Evolutionary conservation across 2,888 invertebrate genomes (phyloP).

Genomic region (Pristionchus fissidentatus): DNA sequence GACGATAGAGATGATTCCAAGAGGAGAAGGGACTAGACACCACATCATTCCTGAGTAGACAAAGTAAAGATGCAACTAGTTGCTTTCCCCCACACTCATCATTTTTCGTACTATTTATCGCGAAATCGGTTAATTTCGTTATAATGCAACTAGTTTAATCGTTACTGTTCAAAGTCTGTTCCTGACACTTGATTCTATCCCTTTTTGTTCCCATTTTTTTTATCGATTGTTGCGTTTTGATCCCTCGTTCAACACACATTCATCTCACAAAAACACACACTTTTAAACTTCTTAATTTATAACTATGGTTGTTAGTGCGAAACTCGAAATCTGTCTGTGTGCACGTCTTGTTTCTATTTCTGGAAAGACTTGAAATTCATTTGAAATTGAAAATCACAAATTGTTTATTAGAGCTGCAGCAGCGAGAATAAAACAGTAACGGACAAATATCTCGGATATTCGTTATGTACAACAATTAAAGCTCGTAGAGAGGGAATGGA

Average conservation of each 20-base stretch:
- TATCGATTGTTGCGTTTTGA: slow-evolving; percentile 29
- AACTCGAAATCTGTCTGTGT: not conserved
- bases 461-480: slow-evolving; percentile 44
- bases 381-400: not conserved
- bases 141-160: too few relatives aligned
- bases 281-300: slow-evolving; percentile 25
- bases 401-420: slow-evolving; percentile 35
- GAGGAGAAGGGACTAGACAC: slow-evolving; percentile 47
- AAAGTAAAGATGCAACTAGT: too few relatives aligned
- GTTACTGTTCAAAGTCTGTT: too few relatives aligned
- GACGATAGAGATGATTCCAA: slow-evolving; percentile 55
- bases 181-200: not conserved
- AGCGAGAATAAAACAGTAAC: slow-evolving; percentile 3
- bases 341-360: not conserved
- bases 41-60: not conserved
- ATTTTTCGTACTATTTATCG: not conserved
- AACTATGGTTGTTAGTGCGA: not conserved
- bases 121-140: too few relatives aligned
- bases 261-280: not conserved
- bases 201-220: not conserved
- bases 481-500: not conserved
- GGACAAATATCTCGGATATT: slow-evolving; percentile 17
- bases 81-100: not conserved
- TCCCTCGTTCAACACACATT: not conserved
- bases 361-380: not conserved